A percentile compares a stretch with the other conserved stretches of the same genome.
phyloP scores from a whole-genome alignment of 2,888 invertebrate genomes.

The Achlya flavicornis region DNA sequence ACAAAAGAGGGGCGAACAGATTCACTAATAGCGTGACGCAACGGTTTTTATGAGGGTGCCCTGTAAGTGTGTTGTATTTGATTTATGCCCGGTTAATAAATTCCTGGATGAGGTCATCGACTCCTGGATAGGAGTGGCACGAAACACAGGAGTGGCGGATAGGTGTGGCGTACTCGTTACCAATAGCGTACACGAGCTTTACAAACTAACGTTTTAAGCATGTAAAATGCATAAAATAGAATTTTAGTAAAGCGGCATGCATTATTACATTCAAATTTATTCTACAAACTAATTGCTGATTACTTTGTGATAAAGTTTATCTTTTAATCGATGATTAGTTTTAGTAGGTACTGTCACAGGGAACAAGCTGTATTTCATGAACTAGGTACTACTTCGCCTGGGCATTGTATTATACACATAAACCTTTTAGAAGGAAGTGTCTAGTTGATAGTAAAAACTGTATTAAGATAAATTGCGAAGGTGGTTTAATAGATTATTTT shows the following conservation, averaged over 20 bases:
- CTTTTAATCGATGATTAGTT: too few species aligned
- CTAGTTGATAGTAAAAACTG: too few species aligned
- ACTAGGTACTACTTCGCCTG: too few species aligned
- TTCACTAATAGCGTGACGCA: slow-evolving; percentile 55
- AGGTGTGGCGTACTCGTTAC: slow-evolving; percentile 56
- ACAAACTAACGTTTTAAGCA: slow-evolving; percentile 21
- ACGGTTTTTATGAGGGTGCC: slow-evolving; percentile 48
- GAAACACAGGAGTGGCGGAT: slow-evolving; percentile 50
- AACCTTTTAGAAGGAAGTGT: too few species aligned
- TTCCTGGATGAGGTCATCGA: slow-evolving; percentile 61
- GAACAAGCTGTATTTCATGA: too few species aligned
- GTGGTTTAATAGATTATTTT: too few species aligned
- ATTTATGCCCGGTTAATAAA: slow-evolving; percentile 70
- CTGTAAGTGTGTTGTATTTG: slow-evolving; percentile 51
- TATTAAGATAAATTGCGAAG: too few species aligned
- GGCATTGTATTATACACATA: too few species aligned
- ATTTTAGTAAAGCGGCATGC: not conserved
- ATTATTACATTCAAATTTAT: not conserved
- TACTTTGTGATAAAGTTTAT: too few species aligned
- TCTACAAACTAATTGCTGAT: not conserved
- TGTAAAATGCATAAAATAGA: not conserved
- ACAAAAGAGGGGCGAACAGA: slow-evolving; percentile 54
- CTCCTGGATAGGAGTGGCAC: slow-evolving; percentile 46
- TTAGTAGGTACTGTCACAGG: too few species aligned
- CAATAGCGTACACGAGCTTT: slow-evolving; percentile 31